A percentile compares a stretch with the other conserved stretches of the same genome.
phyloP scores from a whole-genome alignment of 1,140 invertebrate genomes.

The Trissolcus basalis region DNA sequence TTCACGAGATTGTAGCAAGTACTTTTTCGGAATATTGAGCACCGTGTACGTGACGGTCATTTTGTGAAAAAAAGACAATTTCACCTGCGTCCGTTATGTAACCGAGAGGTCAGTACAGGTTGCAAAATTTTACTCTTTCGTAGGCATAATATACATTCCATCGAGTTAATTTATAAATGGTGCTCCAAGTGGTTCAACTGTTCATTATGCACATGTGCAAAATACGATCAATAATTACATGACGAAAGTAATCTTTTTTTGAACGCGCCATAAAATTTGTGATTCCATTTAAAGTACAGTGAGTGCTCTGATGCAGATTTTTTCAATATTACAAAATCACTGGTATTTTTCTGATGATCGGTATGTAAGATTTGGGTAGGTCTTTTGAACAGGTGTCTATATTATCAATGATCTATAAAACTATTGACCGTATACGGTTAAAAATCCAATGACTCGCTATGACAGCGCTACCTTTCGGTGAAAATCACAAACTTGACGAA shows the following conservation, averaged over 20 bases:
- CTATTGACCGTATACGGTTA: slow-evolving; percentile 4
- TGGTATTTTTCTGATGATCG: too few species aligned
- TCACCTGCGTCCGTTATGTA: slow-evolving; percentile 32
- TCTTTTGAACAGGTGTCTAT: background rate
- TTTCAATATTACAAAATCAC: too few species aligned
- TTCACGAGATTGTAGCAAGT: background rate
- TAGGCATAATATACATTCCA: slow-evolving; percentile 22
- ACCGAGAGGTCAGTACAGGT: slow-evolving; percentile 42
- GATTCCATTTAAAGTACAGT: too few species aligned
- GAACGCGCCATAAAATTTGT: too few species aligned
- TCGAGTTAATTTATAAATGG: background rate
- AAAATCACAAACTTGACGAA: slow-evolving; percentile 22
- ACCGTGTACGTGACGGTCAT: slow-evolving; percentile 24
- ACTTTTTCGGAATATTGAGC: background rate
- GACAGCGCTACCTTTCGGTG: slow-evolving; percentile 38
- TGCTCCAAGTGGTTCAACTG: background rate
- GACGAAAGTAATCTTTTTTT: too few species aligned
- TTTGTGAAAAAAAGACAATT: slow-evolving; percentile 47
- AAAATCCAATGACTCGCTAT: too few species aligned
- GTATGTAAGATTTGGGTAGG: too few species aligned
- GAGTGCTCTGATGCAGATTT: too few species aligned
- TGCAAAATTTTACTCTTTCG: slow-evolving; percentile 33
- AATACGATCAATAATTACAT: too few species aligned
- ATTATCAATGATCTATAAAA: background rate
- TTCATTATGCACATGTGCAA: too few species aligned